phyloP scores from a whole-genome alignment of 2,113 vertebrate species.

The Amblyornis subalaris region DNA sequence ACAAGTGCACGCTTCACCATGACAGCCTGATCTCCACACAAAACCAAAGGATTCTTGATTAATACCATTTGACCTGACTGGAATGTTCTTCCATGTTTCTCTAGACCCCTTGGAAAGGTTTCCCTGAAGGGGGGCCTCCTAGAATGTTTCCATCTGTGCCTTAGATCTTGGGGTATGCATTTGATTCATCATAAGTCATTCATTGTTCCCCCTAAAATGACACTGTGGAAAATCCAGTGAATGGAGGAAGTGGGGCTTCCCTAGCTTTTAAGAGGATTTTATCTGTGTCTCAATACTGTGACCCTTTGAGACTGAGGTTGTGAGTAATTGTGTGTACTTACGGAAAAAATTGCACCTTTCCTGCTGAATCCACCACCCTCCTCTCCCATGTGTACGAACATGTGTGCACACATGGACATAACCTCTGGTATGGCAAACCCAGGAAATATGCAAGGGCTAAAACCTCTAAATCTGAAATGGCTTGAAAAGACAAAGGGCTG shows the following conservation, averaged over 20 bases:
- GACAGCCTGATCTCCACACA: not conserved
- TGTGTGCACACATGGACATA: not conserved
- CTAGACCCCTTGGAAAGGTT: not conserved
- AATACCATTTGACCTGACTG: not conserved
- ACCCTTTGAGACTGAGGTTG: not conserved
- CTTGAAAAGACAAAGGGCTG: not conserved
- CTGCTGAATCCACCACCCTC: not conserved
- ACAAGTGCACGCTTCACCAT: not conserved
- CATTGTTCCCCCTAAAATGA: not conserved
- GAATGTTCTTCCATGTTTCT: not conserved
- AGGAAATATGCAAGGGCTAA: not conserved
- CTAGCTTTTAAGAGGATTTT: not conserved
- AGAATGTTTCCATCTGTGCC: conserved; percentile 37
- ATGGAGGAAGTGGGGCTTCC: not conserved
- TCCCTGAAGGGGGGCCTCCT: not conserved
- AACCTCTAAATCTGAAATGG: not conserved
- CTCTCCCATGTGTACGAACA: not conserved
- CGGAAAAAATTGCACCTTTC: not conserved
- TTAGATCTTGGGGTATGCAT: not conserved
- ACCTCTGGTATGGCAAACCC: not conserved
- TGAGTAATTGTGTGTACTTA: not conserved
- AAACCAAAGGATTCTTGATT: not conserved
- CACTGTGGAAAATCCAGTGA: not conserved
- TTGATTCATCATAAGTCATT: not conserved
- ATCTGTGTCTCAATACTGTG: not conserved